Base-by-base conservation (phyloP, 2,113 vertebrate genomes). In the Girardinichthys multiradiatus region DNA sequence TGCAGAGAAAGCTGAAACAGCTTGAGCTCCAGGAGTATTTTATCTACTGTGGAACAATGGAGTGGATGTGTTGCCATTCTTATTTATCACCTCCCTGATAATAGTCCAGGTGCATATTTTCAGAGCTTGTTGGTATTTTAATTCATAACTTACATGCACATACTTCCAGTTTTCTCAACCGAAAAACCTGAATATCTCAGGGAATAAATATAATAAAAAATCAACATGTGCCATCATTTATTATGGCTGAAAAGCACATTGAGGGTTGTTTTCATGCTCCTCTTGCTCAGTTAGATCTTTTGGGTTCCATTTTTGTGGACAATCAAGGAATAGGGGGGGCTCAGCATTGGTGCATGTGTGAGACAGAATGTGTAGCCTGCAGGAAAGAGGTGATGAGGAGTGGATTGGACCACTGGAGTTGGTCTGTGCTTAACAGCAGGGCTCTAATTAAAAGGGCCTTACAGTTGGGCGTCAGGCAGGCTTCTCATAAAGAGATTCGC, bases 401-500 rank as follows among this genome's bases (percentile, higher is more conserved):
- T 63, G 63, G 72, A 71, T 68, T 64, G 24, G 72, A 76, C 72
- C 70, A 72, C 45, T 58, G 67, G 81, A 81, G 74, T 82, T 79
- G 65, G 75, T 68, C 86, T 84, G 85, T 64, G 84, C 81, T 86
- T 87, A 90, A 83, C 87, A 91, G 86, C 89, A 79, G 79, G 90
- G 67, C 81, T 92, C 89, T 92, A 92, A 92, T 92, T 92, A 92
- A 92, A 90, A 88, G 68, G 80, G 74, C 82, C 81, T 91, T 84
- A 71, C 89, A 92, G 89, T 86, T 82, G 83, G 85, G 81, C n/a
- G 70, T 64, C 74, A 89, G 74, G 79, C 76, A 82, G 63, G 61
- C 67, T 72, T 86, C 71, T 79, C 79, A 81, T 88, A 80, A 88
- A 88, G 82, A 84, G 75, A 72, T 78, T 81, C 54, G 72, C 82